Conservation (phyloP, 2,113 vertebrate genomes). For the Tetrax tetrax region DNA sequence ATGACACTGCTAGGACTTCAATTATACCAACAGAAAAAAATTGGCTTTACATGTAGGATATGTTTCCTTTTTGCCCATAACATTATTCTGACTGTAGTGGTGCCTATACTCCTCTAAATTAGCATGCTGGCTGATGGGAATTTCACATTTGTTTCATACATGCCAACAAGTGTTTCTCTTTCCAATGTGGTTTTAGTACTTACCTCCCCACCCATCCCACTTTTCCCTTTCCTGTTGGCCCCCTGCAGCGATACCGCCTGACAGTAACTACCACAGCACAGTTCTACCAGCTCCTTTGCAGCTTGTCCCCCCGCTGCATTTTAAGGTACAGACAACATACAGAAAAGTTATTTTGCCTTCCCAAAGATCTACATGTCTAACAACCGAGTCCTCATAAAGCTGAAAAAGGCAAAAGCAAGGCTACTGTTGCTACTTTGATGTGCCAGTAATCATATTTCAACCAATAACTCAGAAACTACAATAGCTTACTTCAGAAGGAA, state of each 20-base stretch:
- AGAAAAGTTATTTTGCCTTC: background rate
- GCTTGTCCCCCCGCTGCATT: background rate
- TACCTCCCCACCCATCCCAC: background rate
- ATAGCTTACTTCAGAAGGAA: background rate
- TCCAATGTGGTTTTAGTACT: background rate
- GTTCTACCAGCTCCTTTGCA: background rate
- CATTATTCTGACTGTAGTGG: background rate
- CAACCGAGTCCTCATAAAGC: background rate
- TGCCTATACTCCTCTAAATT: background rate
- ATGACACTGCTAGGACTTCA: background rate
- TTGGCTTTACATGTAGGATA: background rate
- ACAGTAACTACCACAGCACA: background rate
- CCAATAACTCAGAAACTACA: background rate
- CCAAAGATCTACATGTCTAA: background rate
- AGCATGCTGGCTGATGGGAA: background rate
- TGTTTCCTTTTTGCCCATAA: background rate
- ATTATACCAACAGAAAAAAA: background rate
- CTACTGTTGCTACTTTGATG: background rate
- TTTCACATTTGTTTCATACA: background rate
- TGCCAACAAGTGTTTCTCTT: background rate
- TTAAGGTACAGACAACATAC: background rate
- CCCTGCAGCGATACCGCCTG: background rate
- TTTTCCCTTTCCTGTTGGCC: background rate
- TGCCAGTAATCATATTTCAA: background rate
- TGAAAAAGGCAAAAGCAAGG: background rate